A percentile compares a stretch with the other conserved stretches of the same genome.
Conservation (phyloP, 2,888 invertebrate genomes). For the Pherbina coryleti region DNA sequence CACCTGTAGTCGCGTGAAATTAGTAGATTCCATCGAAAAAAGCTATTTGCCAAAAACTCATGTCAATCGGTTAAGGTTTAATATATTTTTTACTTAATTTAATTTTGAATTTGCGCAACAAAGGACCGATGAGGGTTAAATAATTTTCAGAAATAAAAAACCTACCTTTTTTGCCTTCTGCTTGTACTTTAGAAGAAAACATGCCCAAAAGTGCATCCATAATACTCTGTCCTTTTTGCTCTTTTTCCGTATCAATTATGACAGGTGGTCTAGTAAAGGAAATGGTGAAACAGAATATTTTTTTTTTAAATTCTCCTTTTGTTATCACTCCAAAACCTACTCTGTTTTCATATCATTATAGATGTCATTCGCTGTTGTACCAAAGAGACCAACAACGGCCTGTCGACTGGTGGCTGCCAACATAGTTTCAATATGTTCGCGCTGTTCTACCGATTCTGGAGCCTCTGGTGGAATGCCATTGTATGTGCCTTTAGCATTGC, state of each 20-base stretch:
- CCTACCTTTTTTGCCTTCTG: conserved; percentile 59
- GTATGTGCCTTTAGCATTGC: conserved; percentile 78
- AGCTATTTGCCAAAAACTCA: too few species aligned
- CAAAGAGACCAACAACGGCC: conserved; percentile 56
- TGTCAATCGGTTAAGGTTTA: too few species aligned
- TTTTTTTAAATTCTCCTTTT: background rate
- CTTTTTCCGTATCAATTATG: conserved; percentile 66
- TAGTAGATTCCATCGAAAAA: too few species aligned
- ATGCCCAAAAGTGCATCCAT: conserved; percentile 69
- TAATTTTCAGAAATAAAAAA: too few species aligned
- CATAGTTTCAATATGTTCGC: conserved; percentile 80
- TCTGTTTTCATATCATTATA: conserved; percentile 17
- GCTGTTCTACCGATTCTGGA: conserved; percentile 74
- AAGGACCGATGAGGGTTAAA: too few species aligned
- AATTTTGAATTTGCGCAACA: too few species aligned
- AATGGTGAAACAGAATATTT: background rate
- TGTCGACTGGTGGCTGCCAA: conserved; percentile 71
- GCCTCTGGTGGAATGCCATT: conserved; percentile 83
- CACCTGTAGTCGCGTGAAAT: too few species aligned
- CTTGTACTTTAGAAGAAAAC: conserved; percentile 66
- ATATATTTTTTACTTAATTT: too few species aligned
- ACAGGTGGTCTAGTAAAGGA: conserved; percentile 58
- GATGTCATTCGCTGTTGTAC: conserved; percentile 50
- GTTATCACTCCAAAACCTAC: conserved; percentile 33
- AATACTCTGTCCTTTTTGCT: conserved; percentile 68